These are phyloP conservation scores for Cerastis leucographa DNA, from an alignment of 2,888 invertebrate species.

Conservation along the genomic window DNA sequence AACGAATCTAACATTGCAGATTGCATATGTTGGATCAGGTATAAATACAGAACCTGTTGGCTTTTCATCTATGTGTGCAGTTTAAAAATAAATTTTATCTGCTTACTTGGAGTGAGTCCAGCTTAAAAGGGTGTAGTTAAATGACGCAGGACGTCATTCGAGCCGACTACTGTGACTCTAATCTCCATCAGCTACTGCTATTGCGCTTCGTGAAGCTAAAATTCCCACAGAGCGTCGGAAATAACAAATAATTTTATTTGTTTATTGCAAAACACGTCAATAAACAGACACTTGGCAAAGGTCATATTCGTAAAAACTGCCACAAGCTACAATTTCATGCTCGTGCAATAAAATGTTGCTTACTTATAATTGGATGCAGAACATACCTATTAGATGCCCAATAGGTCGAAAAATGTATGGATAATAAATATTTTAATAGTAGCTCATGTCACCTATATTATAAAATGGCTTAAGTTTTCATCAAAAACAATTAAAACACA, in stretches of 20 bases:
- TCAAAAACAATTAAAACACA: background rate
- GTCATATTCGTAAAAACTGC: conserved; percentile 60
- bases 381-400: background rate
- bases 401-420: background rate
- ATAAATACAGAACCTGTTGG: conserved; percentile 66
- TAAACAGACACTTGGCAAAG: conserved; percentile 61
- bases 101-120: conserved; percentile 58
- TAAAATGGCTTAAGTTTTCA: background rate
- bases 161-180: conserved; percentile 58
- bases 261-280: conserved; percentile 64
- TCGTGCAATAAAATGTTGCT: conserved; percentile 4
- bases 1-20: conserved; percentile 49
- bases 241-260: conserved; percentile 62
- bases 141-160: conserved; percentile 62
- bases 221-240: conserved; percentile 52
- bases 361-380: background rate
- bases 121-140: conserved; percentile 64
- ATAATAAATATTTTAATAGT: background rate
- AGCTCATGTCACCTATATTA: background rate
- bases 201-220: conserved; percentile 49
- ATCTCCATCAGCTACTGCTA: conserved; percentile 65
- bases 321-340: conserved; percentile 38
- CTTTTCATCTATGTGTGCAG: conserved; percentile 52
- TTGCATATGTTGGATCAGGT: conserved; percentile 32
- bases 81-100: conserved; percentile 69